Evolutionary conservation across 2,797 vertebrate genomes (phyloP).

Genomic region (Silurus lanzhouensis): DNA sequence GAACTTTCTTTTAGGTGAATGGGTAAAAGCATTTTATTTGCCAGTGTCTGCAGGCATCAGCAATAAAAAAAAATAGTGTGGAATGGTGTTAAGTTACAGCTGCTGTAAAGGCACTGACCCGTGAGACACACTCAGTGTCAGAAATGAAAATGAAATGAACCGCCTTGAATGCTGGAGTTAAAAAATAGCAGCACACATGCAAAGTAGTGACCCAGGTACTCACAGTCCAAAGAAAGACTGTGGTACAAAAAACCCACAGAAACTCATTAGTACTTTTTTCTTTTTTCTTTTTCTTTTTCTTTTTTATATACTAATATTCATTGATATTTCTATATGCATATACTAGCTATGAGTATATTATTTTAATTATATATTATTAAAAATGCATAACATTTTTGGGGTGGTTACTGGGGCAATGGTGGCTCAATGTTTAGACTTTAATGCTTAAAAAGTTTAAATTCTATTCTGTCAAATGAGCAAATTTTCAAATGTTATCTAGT

Average conservation of each 20-base stretch:
- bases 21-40: neutral
- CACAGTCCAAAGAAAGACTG: neutral
- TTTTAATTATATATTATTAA: no score
- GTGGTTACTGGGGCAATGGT: neutral
- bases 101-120: conserved; percentile 11
- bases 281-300: neutral
- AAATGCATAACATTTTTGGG: neutral
- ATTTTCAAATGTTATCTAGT: neutral
- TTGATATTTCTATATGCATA: neutral
- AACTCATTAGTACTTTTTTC: neutral
- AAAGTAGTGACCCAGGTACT: neutral
- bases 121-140: neutral
- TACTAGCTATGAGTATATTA: neutral
- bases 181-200: neutral
- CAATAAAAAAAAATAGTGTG: conserved; percentile 7
- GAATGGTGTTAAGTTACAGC: neutral
- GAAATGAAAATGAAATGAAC: conserved; percentile 8
- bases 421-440: neutral
- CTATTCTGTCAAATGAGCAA: neutral
- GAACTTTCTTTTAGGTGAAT: neutral
- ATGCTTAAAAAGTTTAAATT: neutral
- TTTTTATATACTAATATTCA: neutral
- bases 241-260: neutral
- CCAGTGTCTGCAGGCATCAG: neutral
- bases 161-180: neutral